Evolutionary conservation across 2,888 invertebrate species (phyloP).

Genomic region (Xylota sylvarum): DNA sequence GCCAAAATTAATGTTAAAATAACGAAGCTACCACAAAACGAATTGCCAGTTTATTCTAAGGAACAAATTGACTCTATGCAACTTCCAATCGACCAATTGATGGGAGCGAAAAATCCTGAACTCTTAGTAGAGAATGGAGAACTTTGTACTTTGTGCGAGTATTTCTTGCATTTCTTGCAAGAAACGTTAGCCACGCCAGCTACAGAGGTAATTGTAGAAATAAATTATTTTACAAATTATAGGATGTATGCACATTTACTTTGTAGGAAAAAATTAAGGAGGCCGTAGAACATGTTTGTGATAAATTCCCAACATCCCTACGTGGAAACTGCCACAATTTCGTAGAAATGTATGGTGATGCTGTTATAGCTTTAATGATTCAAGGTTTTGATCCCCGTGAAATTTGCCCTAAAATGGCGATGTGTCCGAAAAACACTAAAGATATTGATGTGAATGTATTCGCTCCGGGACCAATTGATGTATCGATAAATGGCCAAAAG

Average conservation of each 20-base stretch:
- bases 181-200: conserved; percentile 88
- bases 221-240: not conserved
- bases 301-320: conserved; percentile 88
- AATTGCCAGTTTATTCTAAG: conserved; percentile 81
- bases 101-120: conserved; percentile 83
- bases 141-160: conserved; percentile 92
- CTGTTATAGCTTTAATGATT: conserved; percentile 91
- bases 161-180: conserved; percentile 92
- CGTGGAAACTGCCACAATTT: conserved; percentile 90
- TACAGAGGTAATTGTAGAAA: conserved; percentile 87
- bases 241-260: conserved; percentile 11
- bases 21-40: conserved; percentile 81
- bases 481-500: conserved; percentile 66
- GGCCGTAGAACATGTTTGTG: conserved; percentile 89
- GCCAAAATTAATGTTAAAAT: conserved; percentile 84
- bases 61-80: conserved; percentile 83
- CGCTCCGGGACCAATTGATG: conserved; percentile 81
- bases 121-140: conserved; percentile 84
- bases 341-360: conserved; percentile 91
- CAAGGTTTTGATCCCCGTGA: conserved; percentile 86
- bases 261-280: conserved; percentile 89
- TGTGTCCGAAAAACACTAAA: conserved; percentile 87
- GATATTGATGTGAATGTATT: conserved; percentile 86
- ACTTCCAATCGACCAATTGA: conserved; percentile 86
- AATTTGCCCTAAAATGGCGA: conserved; percentile 89